A percentile compares a stretch with the other conserved stretches of the same genome.
Conservation (phyloP, 2,113 vertebrate species). For the Erythrolamprus reginae region DNA sequence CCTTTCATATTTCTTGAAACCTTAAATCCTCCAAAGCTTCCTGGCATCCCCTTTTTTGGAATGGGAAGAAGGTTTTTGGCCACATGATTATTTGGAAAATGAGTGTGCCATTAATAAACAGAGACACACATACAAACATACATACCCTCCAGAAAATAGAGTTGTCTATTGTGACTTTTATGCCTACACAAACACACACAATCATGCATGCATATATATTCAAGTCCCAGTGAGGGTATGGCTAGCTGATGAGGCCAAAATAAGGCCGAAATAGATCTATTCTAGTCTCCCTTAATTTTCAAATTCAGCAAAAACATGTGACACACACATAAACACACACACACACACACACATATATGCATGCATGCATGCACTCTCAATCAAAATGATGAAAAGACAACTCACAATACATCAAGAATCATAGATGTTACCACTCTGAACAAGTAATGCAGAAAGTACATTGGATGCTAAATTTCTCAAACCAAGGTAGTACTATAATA, state of each 20-base stretch:
- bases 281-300: too few relatives aligned
- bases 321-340: neutral
- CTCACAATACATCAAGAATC: neutral
- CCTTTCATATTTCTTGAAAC: neutral
- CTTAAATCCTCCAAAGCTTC: neutral
- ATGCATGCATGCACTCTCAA: neutral
- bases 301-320: too few relatives aligned
- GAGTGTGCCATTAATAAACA: neutral
- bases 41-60: neutral
- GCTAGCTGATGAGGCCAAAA: too few relatives aligned
- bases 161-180: neutral
- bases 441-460: neutral
- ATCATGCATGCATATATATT: neutral
- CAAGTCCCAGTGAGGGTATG: too few relatives aligned
- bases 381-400: neutral
- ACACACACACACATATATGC: neutral
- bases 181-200: neutral
- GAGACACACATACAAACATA: neutral
- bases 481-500: neutral
- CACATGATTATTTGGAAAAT: neutral
- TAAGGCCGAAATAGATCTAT: too few relatives aligned
- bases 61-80: neutral
- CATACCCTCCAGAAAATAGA: neutral
- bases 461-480: neutral
- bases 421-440: neutral